These are phyloP conservation scores for Sparidentex hasta DNA, from an alignment of 2,797 vertebrate genomes.

Conservation along the genomic window DNA sequence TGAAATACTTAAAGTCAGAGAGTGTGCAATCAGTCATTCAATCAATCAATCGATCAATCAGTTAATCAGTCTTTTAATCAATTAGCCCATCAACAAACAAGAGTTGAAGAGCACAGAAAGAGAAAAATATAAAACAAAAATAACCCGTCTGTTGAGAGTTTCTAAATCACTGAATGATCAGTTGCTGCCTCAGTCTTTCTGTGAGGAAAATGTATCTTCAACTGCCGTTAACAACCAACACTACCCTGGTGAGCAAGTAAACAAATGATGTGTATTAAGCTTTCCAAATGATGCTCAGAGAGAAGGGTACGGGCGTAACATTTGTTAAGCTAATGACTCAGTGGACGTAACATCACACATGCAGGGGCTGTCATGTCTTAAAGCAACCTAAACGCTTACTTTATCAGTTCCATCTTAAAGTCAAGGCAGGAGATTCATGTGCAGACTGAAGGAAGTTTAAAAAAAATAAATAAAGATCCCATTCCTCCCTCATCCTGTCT, in stretches of 20 bases:
- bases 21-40: slow-evolving; percentile 2
- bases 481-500: neutral
- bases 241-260: neutral
- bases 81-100: neutral
- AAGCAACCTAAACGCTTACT: neutral
- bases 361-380: neutral
- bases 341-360: neutral
- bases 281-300: slow-evolving; percentile 11
- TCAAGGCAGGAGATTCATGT: neutral
- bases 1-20: no score
- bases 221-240: neutral
- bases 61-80: neutral
- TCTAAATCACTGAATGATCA: neutral
- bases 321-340: slow-evolving; percentile 9
- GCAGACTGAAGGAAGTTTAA: neutral
- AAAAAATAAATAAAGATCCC: no score
- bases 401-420: neutral
- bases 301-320: neutral
- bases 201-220: neutral
- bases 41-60: neutral
- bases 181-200: neutral
- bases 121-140: neutral
- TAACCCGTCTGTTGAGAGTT: neutral
- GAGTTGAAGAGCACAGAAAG: neutral
- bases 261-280: neutral